phyloP scores from a whole-genome alignment of 2,113 vertebrate species.

The Campylorhamphus procurvoides region DNA sequence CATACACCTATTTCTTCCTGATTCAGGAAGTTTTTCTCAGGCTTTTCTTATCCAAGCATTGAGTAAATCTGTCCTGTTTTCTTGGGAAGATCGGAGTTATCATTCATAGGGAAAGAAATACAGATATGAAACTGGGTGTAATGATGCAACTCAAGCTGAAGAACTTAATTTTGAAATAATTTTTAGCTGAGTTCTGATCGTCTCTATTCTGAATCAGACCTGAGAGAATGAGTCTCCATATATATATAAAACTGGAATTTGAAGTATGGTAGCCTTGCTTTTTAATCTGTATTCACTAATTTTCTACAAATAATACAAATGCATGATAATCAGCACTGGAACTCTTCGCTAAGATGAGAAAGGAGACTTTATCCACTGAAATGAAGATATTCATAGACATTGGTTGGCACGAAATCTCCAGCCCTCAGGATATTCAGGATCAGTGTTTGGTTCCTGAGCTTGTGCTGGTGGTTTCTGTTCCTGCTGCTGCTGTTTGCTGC shows the following conservation, averaged over 20 bases:
- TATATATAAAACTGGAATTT: background rate
- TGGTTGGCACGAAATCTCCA: background rate
- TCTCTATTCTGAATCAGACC: background rate
- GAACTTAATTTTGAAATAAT: background rate
- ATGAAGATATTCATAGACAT: background rate
- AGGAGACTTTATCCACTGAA: background rate
- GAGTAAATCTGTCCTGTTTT: background rate
- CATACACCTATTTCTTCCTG: background rate
- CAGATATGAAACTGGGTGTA: background rate
- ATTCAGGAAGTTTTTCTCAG: background rate
- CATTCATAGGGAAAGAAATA: background rate
- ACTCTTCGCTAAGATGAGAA: background rate
- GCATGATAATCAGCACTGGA: background rate
- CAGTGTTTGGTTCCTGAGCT: background rate
- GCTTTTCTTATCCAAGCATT: background rate
- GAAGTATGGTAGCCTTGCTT: background rate
- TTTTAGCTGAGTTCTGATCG: background rate
- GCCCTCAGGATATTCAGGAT: background rate
- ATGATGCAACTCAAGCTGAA: background rate
- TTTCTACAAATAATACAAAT: slow-evolving; percentile 2
- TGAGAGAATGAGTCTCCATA: background rate
- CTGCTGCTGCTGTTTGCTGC: background rate
- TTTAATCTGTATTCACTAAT: background rate
- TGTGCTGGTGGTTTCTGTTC: background rate
- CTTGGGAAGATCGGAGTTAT: background rate